A percentile compares a stretch with the other conserved stretches of the same genome.
Conservation (phyloP, 2,888 invertebrate species). For the Strigamia crassipes region DNA sequence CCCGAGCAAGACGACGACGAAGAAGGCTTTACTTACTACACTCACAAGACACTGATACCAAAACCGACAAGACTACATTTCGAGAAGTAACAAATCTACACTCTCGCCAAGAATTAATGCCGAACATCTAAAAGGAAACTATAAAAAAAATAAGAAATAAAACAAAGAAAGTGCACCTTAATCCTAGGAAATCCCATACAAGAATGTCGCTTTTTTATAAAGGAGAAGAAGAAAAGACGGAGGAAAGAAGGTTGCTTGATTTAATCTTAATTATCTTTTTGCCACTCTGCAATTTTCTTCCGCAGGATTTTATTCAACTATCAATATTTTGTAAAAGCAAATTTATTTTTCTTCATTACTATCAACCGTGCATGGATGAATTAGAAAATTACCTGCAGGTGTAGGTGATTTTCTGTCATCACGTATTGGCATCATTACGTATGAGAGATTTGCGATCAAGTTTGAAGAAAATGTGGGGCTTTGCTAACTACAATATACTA, state of each 20-base stretch:
- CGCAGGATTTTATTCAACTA: too few relatives aligned
- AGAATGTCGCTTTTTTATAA: not conserved
- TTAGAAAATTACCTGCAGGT: constrained; percentile 8
- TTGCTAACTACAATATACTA: constrained; percentile 20
- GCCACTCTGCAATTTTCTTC: too few relatives aligned
- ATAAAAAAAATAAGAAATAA: not conserved
- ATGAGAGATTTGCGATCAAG: not conserved
- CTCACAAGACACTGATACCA: constrained; percentile 29
- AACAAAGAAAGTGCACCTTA: not conserved
- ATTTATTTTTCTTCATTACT: not conserved
- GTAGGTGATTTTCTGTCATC: constrained; percentile 6
- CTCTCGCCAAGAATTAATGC: constrained; percentile 28
- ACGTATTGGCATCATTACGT: not conserved
- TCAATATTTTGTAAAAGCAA: not conserved
- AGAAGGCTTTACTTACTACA: constrained; percentile 3
- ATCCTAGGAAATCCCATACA: not conserved
- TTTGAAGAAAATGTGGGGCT: not conserved
- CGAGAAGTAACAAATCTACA: constrained; percentile 5
- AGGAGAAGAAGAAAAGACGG: not conserved
- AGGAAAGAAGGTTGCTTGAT: too few relatives aligned
- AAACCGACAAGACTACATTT: constrained; percentile 8
- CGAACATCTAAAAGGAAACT: constrained; percentile 13
- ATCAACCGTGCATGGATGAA: not conserved
- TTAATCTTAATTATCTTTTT: too few relatives aligned
- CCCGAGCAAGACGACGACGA: not conserved